phyloP scores from a whole-genome alignment of 2,888 invertebrate genomes.

The Meteorus colon region DNA sequence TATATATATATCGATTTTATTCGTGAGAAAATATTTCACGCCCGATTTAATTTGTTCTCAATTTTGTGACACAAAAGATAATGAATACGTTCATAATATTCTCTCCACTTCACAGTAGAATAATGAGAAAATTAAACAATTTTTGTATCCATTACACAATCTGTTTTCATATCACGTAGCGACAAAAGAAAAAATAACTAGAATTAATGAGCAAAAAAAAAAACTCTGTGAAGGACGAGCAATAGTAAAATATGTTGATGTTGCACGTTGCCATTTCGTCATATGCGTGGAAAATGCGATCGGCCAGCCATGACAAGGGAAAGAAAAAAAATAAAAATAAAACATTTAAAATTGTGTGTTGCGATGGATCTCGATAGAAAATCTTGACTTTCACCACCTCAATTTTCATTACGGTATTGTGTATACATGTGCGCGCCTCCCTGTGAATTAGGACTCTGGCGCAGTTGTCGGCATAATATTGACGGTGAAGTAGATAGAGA shows the following conservation, averaged over 20 bases:
- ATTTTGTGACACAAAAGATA: conserved; percentile 3
- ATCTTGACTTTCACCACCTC: conserved; percentile 39
- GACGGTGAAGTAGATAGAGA: not conserved
- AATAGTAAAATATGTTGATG: not conserved
- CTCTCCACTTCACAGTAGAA: not conserved
- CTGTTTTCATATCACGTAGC: not conserved
- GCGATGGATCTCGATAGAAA: conserved; percentile 26
- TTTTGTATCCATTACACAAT: not conserved
- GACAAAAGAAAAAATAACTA: not conserved
- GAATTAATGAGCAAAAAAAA: not conserved
- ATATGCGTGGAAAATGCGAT: conserved; percentile 13
- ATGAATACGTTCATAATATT: not conserved
- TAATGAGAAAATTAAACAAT: not conserved
- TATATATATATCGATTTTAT: conserved; percentile 10
- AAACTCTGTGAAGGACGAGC: not conserved
- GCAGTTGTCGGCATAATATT: not conserved
- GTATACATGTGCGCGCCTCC: not conserved
- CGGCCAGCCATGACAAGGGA: conserved; percentile 11
- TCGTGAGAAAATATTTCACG: conserved; percentile 17
- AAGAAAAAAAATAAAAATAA: conserved; percentile 10
- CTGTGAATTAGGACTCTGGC: conserved; percentile 32
- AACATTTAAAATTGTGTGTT: not conserved
- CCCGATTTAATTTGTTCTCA: conserved; percentile 15
- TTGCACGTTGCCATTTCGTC: conserved; percentile 15
- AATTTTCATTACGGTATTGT: conserved; percentile 23